phyloP scores from a whole-genome alignment of 2,113 vertebrate genomes.

The Hemibagrus wyckioides region DNA sequence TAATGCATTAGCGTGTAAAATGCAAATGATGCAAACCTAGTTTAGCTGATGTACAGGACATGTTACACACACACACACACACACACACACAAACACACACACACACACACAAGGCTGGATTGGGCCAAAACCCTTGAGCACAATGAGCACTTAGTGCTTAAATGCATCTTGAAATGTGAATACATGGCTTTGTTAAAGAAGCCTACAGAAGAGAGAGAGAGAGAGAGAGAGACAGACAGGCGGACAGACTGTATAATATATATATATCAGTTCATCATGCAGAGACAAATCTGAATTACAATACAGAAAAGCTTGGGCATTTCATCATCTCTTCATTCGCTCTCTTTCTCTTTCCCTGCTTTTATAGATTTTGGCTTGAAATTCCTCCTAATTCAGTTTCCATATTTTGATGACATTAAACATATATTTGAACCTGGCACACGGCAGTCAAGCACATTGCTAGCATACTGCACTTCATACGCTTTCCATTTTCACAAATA shows the following conservation, averaged over 20 bases:
- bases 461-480: not conserved
- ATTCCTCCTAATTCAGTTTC: not conserved
- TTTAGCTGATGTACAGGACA: not conserved
- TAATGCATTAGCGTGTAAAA: not conserved
- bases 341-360: not conserved
- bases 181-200: constrained; percentile 58
- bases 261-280: not conserved
- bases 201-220: constrained; percentile 47
- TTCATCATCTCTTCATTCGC: not conserved
- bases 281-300: not conserved
- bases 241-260: constrained; percentile 20
- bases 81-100: not conserved
- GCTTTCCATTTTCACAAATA: not conserved
- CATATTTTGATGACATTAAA: not conserved
- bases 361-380: not conserved
- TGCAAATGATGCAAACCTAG: not conserved
- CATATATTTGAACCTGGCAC: not conserved
- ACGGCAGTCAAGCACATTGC: not conserved
- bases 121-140: constrained; percentile 65
- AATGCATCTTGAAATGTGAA: constrained; percentile 76
- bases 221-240: constrained; percentile 18
- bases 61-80: constrained; percentile 6
- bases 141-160: constrained; percentile 73
- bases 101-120: constrained; percentile 19
- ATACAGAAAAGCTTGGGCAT: not conserved